These are phyloP conservation scores for Thunnus maccoyii DNA, from an alignment of 2,113 vertebrate species.

Conservation along the genomic window DNA sequence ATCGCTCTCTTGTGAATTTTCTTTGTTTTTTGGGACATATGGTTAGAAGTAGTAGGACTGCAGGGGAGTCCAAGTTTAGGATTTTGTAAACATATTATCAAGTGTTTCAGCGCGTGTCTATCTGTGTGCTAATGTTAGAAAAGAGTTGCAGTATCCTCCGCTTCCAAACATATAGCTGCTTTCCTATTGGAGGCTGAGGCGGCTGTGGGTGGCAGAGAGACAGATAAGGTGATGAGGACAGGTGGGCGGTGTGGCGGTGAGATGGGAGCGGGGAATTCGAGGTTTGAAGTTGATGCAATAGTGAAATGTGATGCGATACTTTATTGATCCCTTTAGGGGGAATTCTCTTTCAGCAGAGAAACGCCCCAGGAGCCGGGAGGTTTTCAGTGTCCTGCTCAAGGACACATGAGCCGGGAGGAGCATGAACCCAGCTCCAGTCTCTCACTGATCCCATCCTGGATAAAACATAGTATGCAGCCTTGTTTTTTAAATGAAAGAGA, in stretches of 20 bases:
- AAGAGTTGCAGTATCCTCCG: background rate
- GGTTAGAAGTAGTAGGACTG: slow-evolving; percentile 2
- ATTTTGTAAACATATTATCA: slow-evolving; percentile 3
- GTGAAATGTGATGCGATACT: slow-evolving; percentile 8
- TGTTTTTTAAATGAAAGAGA: too few relatives aligned
- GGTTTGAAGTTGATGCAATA: slow-evolving; percentile 10
- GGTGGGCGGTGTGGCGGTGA: slow-evolving; percentile 8
- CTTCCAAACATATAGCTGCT: background rate
- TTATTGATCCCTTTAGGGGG: slow-evolving; percentile 15
- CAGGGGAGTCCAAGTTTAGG: background rate
- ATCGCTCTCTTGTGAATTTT: slow-evolving; percentile 16
- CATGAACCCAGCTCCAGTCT: too few relatives aligned
- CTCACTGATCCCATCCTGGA: too few relatives aligned
- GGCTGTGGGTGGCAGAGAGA: slow-evolving; percentile 1
- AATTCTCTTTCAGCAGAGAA: background rate
- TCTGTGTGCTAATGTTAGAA: background rate
- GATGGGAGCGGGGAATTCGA: background rate
- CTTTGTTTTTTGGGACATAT: slow-evolving; percentile 21
- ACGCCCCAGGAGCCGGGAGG: too few relatives aligned
- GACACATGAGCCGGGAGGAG: background rate
- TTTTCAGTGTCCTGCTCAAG: slow-evolving; percentile 6
- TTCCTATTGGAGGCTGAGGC: background rate
- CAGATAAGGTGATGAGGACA: slow-evolving; percentile 10
- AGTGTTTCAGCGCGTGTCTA: background rate
- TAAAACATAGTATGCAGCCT: too few relatives aligned